These are phyloP conservation scores for Sicus ferrugineus DNA, from an alignment of 2,888 invertebrate genomes.

Conservation along the genomic window DNA sequence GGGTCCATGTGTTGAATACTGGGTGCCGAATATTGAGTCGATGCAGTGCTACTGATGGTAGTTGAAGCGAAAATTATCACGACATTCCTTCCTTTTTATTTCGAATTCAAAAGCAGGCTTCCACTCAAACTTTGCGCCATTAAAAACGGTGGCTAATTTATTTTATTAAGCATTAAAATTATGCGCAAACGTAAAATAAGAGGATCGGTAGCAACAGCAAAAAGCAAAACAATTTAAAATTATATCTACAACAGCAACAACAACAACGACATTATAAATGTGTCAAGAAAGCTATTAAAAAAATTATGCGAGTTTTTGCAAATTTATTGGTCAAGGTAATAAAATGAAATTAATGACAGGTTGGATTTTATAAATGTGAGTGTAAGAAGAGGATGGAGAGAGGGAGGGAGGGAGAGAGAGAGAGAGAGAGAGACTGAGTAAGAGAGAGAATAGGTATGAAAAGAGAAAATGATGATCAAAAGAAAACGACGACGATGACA, in stretches of 20 bases:
- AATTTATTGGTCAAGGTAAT: constrained; percentile 35
- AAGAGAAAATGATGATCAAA: background rate
- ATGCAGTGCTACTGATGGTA: background rate
- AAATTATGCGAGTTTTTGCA: constrained; percentile 25
- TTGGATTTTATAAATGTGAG: background rate
- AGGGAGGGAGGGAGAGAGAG: background rate
- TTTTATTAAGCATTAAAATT: constrained; percentile 17
- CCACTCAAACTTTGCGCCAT: background rate
- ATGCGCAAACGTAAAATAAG: background rate
- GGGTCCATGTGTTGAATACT: no score
- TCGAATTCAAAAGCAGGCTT: background rate
- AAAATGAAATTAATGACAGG: constrained; percentile 7
- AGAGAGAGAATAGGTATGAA: background rate
- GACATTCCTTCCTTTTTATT: no score
- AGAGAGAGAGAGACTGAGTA: no score
- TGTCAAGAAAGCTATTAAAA: constrained; percentile 33
- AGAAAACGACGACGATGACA: background rate
- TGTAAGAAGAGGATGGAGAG: background rate
- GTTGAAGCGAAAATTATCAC: no score
- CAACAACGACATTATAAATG: constrained; percentile 25
- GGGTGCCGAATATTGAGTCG: no score
- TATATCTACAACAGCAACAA: background rate
- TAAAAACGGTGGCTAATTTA: background rate
- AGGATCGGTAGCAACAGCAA: background rate
- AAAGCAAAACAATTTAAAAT: constrained; percentile 8